Percentiles rank a stretch among this genome's conserved stretches.
Evolutionary conservation across 2,888 invertebrate genomes (phyloP).

Genomic region (Pachydiplax longipennis): DNA sequence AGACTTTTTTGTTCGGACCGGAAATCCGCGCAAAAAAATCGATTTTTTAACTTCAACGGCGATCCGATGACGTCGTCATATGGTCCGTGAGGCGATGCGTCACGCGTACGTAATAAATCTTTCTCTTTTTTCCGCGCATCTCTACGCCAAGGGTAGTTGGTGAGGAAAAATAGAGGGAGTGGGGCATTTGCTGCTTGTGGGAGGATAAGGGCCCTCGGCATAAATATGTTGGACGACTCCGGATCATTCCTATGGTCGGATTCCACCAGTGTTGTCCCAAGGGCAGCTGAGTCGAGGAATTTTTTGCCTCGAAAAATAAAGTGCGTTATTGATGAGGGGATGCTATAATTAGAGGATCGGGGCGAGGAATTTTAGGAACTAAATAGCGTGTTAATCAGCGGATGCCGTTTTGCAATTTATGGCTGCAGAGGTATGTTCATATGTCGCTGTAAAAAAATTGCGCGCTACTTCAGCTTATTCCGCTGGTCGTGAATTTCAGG

Average conservation of each 20-base stretch:
- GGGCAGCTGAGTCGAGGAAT: not conserved
- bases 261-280: not conserved
- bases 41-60: not conserved
- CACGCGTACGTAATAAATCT: not conserved
- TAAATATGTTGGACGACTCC: not conserved
- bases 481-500: no score
- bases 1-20: not conserved
- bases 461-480: no score
- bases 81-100: not conserved
- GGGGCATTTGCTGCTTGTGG: not conserved
- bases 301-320: not conserved
- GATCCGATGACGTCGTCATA: conserved; percentile 1
- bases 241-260: not conserved
- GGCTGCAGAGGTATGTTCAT: no score
- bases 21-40: not conserved
- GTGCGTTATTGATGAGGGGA: not conserved
- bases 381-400: not conserved
- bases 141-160: not conserved
- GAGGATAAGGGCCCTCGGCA: not conserved
- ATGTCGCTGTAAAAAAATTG: no score
- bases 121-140: not conserved
- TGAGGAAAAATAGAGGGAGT: not conserved
- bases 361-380: not conserved
- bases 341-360: not conserved
- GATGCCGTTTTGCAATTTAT: no score